Base-by-base conservation (phyloP, 2,113 vertebrate species). In the Polypterus senegalus region DNA sequence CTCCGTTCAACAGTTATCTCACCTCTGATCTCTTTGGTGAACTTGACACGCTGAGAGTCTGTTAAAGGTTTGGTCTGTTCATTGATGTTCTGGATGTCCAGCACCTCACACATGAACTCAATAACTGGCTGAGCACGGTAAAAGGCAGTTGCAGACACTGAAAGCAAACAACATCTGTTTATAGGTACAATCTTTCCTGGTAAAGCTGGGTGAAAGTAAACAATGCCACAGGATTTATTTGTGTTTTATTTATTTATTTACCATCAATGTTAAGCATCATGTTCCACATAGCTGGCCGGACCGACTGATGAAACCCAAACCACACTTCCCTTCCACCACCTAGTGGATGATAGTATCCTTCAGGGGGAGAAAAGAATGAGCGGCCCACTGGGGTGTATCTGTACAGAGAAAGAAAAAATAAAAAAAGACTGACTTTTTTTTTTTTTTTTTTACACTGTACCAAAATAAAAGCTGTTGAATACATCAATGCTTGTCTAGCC, bases 21-120 rank as follows among this genome's bases (percentile, higher is more conserved):
- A 97, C 96, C 96, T 92, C 94, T 83, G 71, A 99, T 99, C 86
- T 99, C 96, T 93, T 99, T 99, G 80, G 96, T 98, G 88, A 99
- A 99, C 70, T 98, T 99, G 77, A 99, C 96, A 51, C 96, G 92
- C 71, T 99, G 96, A 4, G 94, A 99, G 70, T 99, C 96, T 0
- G 94, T 99, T 62, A 99, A 88, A 46, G 96, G 95, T 74, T 97
- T 98, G 71, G 92, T 95, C 73, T 99, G 96, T 66, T 99, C 96
- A 46, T 95, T 97, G 83, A 98, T 97, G 81, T 92, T 98, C 79
- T 97, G 95, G 68, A 99, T 95, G 66, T 99, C 96, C 70, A 99
- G 79, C 70, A 99, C 95, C 66, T 99, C 96, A 0, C 96, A 99
- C 96, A 99, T 99, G 81, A 99, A 98, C 77, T 99, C 96, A 47